Evolutionary conservation across 2,888 invertebrate species (phyloP), one percentile per base, ranked within the genome.

Genomic region (Drosophila atroscutellata): DNA sequence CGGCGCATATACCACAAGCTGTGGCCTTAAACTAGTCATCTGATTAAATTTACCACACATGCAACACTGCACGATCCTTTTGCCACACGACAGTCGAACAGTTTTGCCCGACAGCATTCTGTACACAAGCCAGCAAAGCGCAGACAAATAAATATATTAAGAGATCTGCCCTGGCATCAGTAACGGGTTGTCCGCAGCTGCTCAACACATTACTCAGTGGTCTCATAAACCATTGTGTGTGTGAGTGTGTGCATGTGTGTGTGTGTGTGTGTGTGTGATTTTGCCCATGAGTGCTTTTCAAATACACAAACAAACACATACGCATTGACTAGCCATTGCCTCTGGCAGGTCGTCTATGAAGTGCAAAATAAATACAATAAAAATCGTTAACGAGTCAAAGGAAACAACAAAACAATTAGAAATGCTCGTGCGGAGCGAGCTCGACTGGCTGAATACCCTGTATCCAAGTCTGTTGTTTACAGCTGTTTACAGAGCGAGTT

Each of bases 291-390:
- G 83, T 59, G 69, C 74, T 56, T 66, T 83, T 72, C 52, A 68
- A 62, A 62, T 34, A 42, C 51, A 65, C 65, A 32, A 59, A 68
- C 39, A 54, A 49, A n/a, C 32, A 24, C 26, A 20, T 20, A 63
- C 56, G 34, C 64, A 39, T 61, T 66, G 72, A 65, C 64, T 51
- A 49, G 58, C 65, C 58, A 39, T 55, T 59, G 66, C 62, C 56
- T 13, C 62, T 51, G 56, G 50, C 65, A 63, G 59, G 26, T 76
- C 50, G 59, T 54, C 67, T 55, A 68, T 85, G 71, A 80, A 83
- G 83, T 67, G 83, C 75, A 80, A 83, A 77, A 82, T 72, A 83
- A 83, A 83, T 77, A 83, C 68, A 85, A 83, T 83, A 85, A 79
- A 82, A 79, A 70, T 72, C 72, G 49, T 60, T 60, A 72, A 70